A percentile compares a stretch with the other conserved stretches of the same genome.
Conservation (phyloP, 2,888 invertebrate species). For the Boloria selene region DNA sequence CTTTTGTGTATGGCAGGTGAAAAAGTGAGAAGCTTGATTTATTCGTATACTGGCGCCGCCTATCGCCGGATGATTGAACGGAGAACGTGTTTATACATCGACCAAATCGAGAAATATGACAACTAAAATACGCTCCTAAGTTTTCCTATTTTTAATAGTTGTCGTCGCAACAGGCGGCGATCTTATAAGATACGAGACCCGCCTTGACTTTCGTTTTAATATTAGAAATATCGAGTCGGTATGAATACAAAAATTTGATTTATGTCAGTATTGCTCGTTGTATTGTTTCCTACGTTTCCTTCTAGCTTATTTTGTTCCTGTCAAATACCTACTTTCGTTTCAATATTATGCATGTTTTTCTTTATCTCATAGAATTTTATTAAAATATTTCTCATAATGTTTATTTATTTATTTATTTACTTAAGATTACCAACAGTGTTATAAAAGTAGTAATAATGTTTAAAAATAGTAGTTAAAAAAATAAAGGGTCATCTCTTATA, state of each 20-base stretch:
- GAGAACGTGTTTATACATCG: constrained; percentile 78
- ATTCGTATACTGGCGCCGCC: constrained; percentile 76
- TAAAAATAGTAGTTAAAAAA: too few species aligned
- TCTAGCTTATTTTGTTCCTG: constrained; percentile 63
- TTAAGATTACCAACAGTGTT: too few species aligned
- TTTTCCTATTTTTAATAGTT: constrained; percentile 55
- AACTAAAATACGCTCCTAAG: constrained; percentile 62
- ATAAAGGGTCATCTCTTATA: too few species aligned
- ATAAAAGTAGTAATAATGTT: too few species aligned
- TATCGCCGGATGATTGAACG: constrained; percentile 80
- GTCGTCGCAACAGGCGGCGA: constrained; percentile 46
- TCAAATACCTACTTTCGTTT: constrained; percentile 61
- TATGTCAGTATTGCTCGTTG: constrained; percentile 63
- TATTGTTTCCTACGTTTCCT: constrained; percentile 63
- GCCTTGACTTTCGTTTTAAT: constrained; percentile 61
- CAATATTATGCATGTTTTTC: constrained; percentile 22
- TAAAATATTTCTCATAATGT: constrained; percentile 5
- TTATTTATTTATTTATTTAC: too few species aligned
- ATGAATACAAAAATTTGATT: constrained; percentile 66
- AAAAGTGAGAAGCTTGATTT: constrained; percentile 81
- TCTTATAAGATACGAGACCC: constrained; percentile 52
- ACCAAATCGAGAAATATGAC: constrained; percentile 76
- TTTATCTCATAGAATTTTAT: constrained; percentile 13
- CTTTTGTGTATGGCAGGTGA: constrained; percentile 83
- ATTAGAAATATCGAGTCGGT: constrained; percentile 57